These are phyloP conservation scores for Cladopsammia gracilis DNA, from an alignment of 64 coral and sea anemone species.

Conservation along the genomic window DNA sequence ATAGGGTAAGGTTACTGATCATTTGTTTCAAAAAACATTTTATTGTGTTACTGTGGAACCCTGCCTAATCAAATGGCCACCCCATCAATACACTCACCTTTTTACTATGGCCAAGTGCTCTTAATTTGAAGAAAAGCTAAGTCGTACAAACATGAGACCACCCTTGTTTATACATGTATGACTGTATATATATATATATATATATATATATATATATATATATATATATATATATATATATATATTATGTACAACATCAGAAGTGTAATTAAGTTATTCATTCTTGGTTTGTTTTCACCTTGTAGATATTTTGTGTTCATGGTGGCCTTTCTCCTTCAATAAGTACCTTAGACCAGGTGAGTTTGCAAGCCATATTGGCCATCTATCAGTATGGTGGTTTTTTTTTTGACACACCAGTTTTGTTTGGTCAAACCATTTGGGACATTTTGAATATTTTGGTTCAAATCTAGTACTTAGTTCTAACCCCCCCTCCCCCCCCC, in stretches of 20 bases:
- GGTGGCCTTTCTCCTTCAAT: conserved; percentile 99
- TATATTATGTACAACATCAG: background rate
- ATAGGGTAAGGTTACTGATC: conserved; percentile 77
- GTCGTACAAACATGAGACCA: no score
- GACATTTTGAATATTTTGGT: no score
- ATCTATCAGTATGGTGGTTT: background rate
- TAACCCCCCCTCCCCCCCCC: no score
- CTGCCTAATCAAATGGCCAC: no score
- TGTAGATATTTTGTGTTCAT: conserved; percentile 99
- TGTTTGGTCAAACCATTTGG: background rate
- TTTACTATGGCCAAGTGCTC: no score
- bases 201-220: no score
- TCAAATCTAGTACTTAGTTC: no score
- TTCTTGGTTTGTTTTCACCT: background rate
- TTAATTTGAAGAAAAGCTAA: no score
- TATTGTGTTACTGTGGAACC: background rate
- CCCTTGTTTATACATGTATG: no score
- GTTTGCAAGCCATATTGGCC: background rate
- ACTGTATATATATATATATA: no score
- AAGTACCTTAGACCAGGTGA: conserved; percentile 97
- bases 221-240: no score
- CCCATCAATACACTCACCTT: no score
- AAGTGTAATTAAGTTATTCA: background rate
- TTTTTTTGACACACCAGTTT: background rate
- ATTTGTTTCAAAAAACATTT: background rate